Conservation (phyloP, 2,797 vertebrate genomes). For the Poeciliopsis infans region DNA sequence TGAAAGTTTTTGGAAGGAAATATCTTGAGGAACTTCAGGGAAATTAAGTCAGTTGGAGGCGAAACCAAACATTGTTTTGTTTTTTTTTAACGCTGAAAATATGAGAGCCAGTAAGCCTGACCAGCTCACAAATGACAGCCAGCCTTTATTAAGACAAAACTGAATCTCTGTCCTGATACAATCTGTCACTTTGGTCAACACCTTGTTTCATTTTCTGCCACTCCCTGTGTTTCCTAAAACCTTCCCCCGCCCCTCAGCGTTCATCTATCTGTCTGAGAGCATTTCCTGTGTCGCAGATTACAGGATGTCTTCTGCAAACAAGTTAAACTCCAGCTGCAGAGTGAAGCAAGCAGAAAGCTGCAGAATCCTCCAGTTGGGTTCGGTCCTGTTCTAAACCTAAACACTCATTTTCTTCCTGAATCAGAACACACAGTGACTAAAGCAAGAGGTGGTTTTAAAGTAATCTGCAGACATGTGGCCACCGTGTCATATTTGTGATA, state of each 20-base stretch:
- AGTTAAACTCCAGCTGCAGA: slow-evolving; percentile 49
- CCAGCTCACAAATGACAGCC: slow-evolving; percentile 28
- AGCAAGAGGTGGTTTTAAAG: neutral
- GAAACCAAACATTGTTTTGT: neutral
- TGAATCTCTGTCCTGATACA: slow-evolving; percentile 31
- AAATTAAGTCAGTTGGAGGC: neutral
- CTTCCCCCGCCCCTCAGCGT: slow-evolving; percentile 9
- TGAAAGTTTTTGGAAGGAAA: neutral
- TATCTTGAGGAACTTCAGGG: neutral
- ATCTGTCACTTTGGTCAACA: slow-evolving; percentile 42
- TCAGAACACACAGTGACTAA: neutral
- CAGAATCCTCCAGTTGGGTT: neutral
- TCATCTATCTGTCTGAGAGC: slow-evolving; percentile 58
- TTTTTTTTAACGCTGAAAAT: neutral
- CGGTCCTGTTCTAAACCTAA: neutral
- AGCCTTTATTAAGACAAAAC: slow-evolving; percentile 5
- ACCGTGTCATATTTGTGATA: neutral
- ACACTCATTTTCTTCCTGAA: neutral
- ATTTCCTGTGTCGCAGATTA: slow-evolving; percentile 75
- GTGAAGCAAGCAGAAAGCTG: slow-evolving; percentile 30
- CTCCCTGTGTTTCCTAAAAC: slow-evolving; percentile 34
- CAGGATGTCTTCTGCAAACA: slow-evolving; percentile 76
- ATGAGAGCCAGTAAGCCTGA: slow-evolving; percentile 15
- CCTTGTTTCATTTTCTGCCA: slow-evolving; percentile 38
- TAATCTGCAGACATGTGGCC: neutral